Base-by-base conservation (phyloP, 2,888 invertebrate genomes). In the Drosophila gaucha region DNA sequence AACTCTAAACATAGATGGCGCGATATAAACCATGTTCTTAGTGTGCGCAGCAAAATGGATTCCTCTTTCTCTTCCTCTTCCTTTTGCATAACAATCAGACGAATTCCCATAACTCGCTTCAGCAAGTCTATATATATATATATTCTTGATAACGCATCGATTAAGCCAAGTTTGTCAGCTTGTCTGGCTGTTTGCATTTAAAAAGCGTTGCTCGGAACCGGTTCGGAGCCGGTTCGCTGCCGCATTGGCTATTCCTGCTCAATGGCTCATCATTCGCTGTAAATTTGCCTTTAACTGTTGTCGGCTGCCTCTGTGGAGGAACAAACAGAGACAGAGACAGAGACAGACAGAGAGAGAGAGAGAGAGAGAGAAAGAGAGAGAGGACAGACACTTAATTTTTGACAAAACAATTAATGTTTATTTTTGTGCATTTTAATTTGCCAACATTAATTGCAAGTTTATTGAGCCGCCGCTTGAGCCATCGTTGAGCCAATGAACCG, bases 391-490 rank as follows among this genome's bases (percentile, higher is more conserved):
- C 57, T 80, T 80, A 60, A 74, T 54, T 62, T 71, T 76, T 74
- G 78, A 80, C 80, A 87, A 87, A 86, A 74, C 80, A 88, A 88
- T 88, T 80, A 86, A 88, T 85, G 88, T 78, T 83, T 84, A 86
- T 88, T 88, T 80, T 88, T 86, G 24, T 26, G 84, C 74, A 78
- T 86, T 88, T 88, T 86, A 88, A 83, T 84, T 84, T 80, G 80
- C 72, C 68, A 70, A 85, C 78, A 88, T 87, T 87, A 89, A 88
- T 87, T 87, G 78, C 89, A 85, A 67, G 68, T 87, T 87, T 89
- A 89, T 87, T 87, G 89, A 87, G 86, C 74, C 55, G 65, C 63
- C 59, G 60, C 51, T 63, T 66, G 72, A 64, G 75, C 68, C 67
- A 77, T 67, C 52, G 62, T 60, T 69, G 72, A 75, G 76, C 73